Percentiles rank a stretch among this genome's conserved stretches.
Evolutionary conservation across 2,797 vertebrate genomes (phyloP).

Genomic region (Botia kubotai): DNA sequence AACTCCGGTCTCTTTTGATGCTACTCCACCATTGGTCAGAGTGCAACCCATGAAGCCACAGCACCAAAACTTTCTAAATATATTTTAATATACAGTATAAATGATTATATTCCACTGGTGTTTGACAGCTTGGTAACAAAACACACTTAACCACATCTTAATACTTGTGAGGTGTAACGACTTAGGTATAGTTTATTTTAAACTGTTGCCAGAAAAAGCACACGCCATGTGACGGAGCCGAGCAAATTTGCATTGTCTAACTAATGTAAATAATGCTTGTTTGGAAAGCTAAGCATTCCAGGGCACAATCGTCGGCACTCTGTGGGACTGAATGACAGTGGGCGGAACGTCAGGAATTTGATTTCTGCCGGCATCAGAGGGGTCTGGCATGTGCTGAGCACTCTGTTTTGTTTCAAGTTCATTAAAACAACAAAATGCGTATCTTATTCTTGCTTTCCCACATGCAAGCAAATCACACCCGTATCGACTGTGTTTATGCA

Average conservation of each 20-base stretch:
- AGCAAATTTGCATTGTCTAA: conserved; percentile 46
- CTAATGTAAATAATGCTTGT: conserved; percentile 50
- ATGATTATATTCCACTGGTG: neutral
- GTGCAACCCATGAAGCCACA: too few species aligned
- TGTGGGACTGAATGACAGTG: conserved; percentile 62
- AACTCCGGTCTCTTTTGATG: too few species aligned
- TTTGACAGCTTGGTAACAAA: neutral
- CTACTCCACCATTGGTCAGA: too few species aligned
- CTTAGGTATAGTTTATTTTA: neutral
- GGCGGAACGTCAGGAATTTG: conserved; percentile 74
- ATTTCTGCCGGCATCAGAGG: conserved; percentile 67
- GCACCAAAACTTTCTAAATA: neutral
- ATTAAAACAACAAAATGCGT: conserved; percentile 58
- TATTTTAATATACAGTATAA: too few species aligned
- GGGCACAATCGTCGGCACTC: conserved; percentile 62
- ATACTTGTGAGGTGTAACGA: neutral
- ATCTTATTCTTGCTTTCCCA: conserved; percentile 56
- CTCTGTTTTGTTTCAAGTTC: conserved; percentile 62
- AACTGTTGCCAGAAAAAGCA: neutral
- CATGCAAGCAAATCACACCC: conserved; percentile 21
- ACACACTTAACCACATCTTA: neutral
- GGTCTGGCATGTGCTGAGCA: conserved; percentile 74
- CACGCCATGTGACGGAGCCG: neutral
- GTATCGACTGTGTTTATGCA: conserved; percentile 3
- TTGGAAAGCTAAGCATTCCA: conserved; percentile 65